phyloP scores from a whole-genome alignment of 2,113 vertebrate genomes.

The Gymnarchus niloticus region DNA sequence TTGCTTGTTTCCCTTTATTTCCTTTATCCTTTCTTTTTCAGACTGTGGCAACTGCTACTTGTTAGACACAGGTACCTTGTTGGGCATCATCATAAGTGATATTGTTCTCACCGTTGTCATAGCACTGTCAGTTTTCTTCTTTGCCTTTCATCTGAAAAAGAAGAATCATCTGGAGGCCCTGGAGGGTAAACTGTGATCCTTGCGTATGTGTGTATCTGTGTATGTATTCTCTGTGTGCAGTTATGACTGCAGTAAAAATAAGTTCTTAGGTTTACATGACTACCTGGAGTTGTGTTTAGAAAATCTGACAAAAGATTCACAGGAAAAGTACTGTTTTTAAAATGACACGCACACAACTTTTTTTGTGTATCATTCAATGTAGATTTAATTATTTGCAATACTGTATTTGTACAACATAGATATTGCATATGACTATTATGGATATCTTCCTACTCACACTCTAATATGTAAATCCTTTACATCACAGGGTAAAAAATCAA shows the following conservation, averaged over 20 bases:
- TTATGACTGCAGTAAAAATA: background rate
- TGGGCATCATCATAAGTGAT: constrained; percentile 58
- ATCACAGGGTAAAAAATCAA: background rate
- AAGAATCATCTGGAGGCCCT: constrained; percentile 33
- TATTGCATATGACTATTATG: background rate
- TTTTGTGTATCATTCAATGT: background rate
- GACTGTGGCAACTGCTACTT: constrained; percentile 59
- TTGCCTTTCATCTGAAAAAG: constrained; percentile 44
- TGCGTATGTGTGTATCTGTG: constrained; percentile 1
- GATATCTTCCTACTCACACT: background rate
- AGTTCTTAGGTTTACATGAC: background rate
- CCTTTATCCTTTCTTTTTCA: constrained; percentile 29
- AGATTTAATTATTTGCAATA: background rate
- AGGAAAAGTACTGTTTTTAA: background rate
- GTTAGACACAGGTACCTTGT: constrained; percentile 48
- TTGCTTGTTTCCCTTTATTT: background rate
- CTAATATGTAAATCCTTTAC: background rate
- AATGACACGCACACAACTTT: background rate
- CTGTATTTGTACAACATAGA: background rate
- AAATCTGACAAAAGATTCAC: background rate
- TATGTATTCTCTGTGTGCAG: background rate
- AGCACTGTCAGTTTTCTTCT: constrained; percentile 54
- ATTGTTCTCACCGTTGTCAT: constrained; percentile 62
- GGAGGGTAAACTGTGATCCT: constrained; percentile 31
- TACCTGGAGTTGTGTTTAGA: background rate